Conservation (phyloP, 2,797 vertebrate genomes). For the Acanthiza pusilla region DNA sequence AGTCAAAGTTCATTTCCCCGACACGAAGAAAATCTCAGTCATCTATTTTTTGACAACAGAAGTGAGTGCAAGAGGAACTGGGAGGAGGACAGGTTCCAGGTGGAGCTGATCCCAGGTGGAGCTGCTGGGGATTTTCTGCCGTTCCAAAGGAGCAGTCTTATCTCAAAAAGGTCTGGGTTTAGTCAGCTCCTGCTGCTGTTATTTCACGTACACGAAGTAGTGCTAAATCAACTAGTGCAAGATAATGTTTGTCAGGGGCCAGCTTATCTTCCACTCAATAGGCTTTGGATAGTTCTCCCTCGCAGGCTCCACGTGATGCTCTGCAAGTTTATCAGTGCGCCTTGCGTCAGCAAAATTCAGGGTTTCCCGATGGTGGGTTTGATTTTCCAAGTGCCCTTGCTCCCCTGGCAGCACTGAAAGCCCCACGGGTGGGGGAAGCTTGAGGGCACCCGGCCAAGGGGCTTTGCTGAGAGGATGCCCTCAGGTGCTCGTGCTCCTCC, state of each 20-base stretch:
- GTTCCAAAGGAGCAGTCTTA: constrained; percentile 45
- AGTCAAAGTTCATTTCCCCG: not conserved
- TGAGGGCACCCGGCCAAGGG: not conserved
- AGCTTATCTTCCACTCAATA: constrained; percentile 54
- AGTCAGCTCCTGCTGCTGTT: constrained; percentile 47
- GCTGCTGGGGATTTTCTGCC: not conserved
- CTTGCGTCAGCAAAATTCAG: constrained; percentile 9
- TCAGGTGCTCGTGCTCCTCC: accelerated
- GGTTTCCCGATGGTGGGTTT: not conserved
- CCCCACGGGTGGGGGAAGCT: not conserved
- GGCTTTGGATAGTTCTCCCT: constrained; percentile 19
- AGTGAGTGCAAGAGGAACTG: not conserved
- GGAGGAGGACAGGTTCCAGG: not conserved
- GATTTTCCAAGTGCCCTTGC: not conserved
- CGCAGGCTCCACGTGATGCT: not conserved
- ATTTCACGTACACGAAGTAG: not conserved
- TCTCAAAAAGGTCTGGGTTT: constrained; percentile 45
- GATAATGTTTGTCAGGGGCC: constrained; percentile 39
- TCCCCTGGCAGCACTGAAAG: not conserved
- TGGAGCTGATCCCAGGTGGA: not conserved
- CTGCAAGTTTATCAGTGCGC: not conserved
- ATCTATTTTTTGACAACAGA: not conserved
- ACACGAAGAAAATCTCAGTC: not conserved
- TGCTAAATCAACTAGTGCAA: not conserved
- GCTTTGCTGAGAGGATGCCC: accelerated